phyloP scores from a whole-genome alignment of 2,888 invertebrate species.

The Erebia epiphron region DNA sequence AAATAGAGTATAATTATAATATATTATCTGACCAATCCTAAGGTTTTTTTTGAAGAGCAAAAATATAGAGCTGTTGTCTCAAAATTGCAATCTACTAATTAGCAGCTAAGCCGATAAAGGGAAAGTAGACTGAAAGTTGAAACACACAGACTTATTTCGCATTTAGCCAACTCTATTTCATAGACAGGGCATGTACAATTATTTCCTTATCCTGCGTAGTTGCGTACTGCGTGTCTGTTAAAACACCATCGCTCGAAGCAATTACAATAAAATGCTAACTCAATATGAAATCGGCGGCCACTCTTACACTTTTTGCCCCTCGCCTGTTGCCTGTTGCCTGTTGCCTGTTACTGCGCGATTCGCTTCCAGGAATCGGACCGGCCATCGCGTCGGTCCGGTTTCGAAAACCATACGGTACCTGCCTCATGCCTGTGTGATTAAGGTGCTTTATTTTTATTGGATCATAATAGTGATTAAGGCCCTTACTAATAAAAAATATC shows the following conservation, averaged over 20 bases:
- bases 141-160: no score
- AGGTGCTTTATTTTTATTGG: conserved; percentile 1
- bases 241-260: conserved; percentile 9
- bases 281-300: conserved; percentile 28
- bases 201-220: not conserved
- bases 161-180: not conserved
- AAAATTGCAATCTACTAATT: no score
- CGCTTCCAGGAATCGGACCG: conserved; percentile 24
- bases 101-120: no score
- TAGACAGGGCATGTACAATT: conserved; percentile 1
- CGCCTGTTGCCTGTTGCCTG: no score
- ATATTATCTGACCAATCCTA: no score
- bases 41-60: no score
- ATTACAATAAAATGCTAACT: conserved; percentile 37
- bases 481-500: not conserved
- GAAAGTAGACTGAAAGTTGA: no score
- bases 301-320: conserved; percentile 16
- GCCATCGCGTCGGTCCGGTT: not conserved
- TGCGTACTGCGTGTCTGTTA: not conserved
- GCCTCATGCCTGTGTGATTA: conserved; percentile 10
- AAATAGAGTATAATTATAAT: no score
- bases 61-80: no score
- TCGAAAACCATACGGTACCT: conserved; percentile 22
- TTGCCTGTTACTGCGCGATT: conserved; percentile 19
- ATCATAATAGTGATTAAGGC: not conserved